Evolutionary conservation across 2,797 vertebrate genomes (phyloP), one percentile per base, ranked within the genome.

Genomic region (Nyctibius grandis): DNA sequence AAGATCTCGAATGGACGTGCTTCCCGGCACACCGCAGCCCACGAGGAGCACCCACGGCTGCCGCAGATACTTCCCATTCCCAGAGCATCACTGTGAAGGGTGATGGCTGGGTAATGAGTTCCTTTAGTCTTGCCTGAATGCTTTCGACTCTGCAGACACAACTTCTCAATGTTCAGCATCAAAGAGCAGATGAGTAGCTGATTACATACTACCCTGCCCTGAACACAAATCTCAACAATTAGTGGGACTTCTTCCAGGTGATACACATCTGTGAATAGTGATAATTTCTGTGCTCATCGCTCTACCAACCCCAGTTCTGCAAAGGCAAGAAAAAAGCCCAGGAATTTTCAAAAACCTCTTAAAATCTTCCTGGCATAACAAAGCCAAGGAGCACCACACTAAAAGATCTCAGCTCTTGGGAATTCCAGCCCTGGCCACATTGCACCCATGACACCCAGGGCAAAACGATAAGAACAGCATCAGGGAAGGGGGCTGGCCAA

Each of bases 101-200:
- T 91, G 93, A 94, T 93, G 80, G 77, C 93, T 96, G 70, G 50
- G 22, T 96, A 95, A 97, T 97, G 95, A 96, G 92, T 92, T 97
- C 96, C 95, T 94, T 97, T 96, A 95, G 96, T 95, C 90, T 95
- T 95, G 96, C 92, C 68, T 94, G 93, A 96, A n/a, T 89, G 96
- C 91, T 79, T 72, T 74, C 21, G 0, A 86, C 77, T 95, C 91
- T 91, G 80, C 80, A 92, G 77, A 76, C 56, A 70, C 63, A 78
- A 54, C 56, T 90, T 95, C 86, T 87, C 77, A 70, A 63, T 0
- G 1, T 96, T 87, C 38, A 3, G 93, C 88, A 95, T 48, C 67
- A 45, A 76, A 73, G 88, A 85, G 77, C 86, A 91, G 95, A 93
- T 96, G 80, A 95, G 92, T 56, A 91, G 92, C 86, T 96, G 92